Evolutionary conservation across 2,888 invertebrate genomes (phyloP), one percentile per base, ranked within the genome.

Genomic region (Machimus atricapillus): DNA sequence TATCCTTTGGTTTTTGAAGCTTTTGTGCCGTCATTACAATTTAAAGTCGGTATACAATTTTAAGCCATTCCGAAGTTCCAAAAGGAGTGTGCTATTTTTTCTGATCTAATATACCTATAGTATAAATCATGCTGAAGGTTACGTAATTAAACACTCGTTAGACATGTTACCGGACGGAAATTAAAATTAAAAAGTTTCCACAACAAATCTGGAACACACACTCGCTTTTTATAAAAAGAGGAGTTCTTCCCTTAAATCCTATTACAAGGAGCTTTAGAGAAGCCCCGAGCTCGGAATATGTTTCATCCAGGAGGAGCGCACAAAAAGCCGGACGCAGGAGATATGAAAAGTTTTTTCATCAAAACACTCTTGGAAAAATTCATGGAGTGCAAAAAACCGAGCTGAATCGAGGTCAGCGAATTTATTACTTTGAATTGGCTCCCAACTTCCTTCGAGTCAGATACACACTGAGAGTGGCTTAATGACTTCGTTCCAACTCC

Each of bases 341-440:
- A 40, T 43, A 78, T 78, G 78, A 40, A 78, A 78, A 78, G 40
- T 78, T 78, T 78, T 78, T 78, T 78, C 78, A 78, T 78, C 78
- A 78, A 78, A 78, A 78, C 43, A 46, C 40, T 78, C 78, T 78
- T 23, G 23, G 43, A 43, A 43, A 43, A 78, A 43, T 78, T 37
- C 78, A 78, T 37, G 43, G 78, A 76, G 76, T 76, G 76, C 76
- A 76, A 37, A 76, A 34, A 76, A n/a, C 19, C 46, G 40, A 78
- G 23, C 78, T 23, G 43, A 78, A 78, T 78, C 78, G 78, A 43
- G 78, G 78, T 78, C 78, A 78, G 43, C 78, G 23, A 78, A 78
- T 78, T 78, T 78, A 78, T 78, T 78, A 78, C 78, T 78, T 78
- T 78, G 78, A 43, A 43, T 78, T 78, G 19, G 37, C 43, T 78